Evolutionary conservation across 2,113 vertebrate genomes (phyloP).

Genomic region (Megaptera novaeangliae): DNA sequence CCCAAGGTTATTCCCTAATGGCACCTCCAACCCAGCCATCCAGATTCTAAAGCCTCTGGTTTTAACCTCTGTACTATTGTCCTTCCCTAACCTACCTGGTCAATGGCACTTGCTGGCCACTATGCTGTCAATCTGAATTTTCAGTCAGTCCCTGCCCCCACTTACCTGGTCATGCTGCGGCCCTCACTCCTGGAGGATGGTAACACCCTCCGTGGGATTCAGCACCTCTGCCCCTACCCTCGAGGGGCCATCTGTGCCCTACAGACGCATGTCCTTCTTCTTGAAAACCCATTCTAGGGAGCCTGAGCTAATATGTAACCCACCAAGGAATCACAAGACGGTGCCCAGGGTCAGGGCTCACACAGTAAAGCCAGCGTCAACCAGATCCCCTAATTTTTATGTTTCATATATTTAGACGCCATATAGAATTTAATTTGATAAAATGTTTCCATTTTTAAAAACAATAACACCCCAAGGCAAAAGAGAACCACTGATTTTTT

Average conservation of each 20-base stretch:
- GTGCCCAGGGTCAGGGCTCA: not conserved
- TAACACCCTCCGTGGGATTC: not conserved
- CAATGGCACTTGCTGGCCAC: not conserved
- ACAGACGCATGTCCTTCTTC: rapidly evolving
- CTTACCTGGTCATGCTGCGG: not conserved
- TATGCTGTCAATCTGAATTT: not conserved
- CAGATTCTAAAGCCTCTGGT: not conserved
- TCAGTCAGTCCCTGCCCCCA: not conserved
- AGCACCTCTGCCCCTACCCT: not conserved
- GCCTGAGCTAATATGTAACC: not conserved
- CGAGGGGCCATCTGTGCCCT: not conserved
- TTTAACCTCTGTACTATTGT: not conserved
- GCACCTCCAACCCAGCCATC: not conserved
- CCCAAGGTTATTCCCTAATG: not conserved
- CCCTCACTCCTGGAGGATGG: not conserved
- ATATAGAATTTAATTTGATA: not conserved
- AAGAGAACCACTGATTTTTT: not conserved
- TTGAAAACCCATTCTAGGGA: not conserved
- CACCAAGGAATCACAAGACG: not conserved
- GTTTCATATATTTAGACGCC: not conserved
- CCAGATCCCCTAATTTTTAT: not conserved
- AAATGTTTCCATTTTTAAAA: not conserved
- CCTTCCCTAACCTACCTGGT: not conserved
- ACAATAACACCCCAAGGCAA: not conserved
- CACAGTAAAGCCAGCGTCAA: not conserved